A percentile compares a stretch with the other conserved stretches of the same genome.
Conservation (phyloP, 2,113 vertebrate species). For the Laticauda laticaudata region DNA sequence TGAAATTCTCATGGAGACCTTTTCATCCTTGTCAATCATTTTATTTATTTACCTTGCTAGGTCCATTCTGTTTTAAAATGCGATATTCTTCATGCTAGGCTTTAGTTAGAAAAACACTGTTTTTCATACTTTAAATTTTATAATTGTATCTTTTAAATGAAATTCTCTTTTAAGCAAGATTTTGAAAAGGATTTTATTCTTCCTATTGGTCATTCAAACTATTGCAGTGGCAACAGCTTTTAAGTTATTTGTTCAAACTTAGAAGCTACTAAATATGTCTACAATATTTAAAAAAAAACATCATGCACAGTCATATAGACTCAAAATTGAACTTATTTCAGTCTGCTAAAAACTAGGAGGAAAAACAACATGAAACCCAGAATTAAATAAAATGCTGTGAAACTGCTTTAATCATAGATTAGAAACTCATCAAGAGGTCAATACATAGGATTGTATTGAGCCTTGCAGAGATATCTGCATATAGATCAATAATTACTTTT, state of each 20-base stretch:
- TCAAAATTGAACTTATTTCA: not conserved
- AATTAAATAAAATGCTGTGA: not conserved
- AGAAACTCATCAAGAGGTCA: not conserved
- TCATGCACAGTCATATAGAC: not conserved
- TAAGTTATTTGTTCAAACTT: not conserved
- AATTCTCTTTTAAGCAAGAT: not conserved
- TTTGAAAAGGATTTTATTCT: not conserved
- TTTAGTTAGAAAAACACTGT: not conserved
- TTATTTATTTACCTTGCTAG: not conserved
- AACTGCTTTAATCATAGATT: not conserved
- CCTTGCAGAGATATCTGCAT: not conserved
- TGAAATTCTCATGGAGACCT: not conserved
- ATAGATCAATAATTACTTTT: not conserved
- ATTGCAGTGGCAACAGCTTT: no score
- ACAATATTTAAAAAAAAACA: not conserved
- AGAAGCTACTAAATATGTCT: not conserved
- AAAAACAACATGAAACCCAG: not conserved
- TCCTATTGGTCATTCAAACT: not conserved
- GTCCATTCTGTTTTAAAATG: constrained; percentile 7
- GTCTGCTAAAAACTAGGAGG: not conserved
- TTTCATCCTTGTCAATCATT: constrained; percentile 8
- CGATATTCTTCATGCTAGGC: not conserved
- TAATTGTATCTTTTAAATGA: not conserved
- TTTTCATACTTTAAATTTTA: not conserved
- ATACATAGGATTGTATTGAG: not conserved